phyloP scores from a whole-genome alignment of 1,140 invertebrate species.

The Pectinophora gossypiella region DNA sequence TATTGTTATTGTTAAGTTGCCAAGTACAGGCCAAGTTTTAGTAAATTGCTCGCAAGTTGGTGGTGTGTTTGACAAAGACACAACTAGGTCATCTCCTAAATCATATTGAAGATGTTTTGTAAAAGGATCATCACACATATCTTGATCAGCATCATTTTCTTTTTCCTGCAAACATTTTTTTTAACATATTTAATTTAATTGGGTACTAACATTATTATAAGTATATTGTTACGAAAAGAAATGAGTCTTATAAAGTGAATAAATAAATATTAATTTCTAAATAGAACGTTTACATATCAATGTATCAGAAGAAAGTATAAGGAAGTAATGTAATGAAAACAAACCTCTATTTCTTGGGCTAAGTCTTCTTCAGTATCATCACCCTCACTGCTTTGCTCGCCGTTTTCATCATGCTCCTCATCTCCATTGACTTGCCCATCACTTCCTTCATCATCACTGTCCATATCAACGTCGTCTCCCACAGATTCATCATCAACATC shows the following conservation, averaged over 20 bases:
- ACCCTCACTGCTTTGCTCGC: not conserved
- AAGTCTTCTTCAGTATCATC: not conserved
- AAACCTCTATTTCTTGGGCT: not conserved
- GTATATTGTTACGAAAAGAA: too few species aligned
- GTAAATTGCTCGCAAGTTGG: constrained; percentile 46
- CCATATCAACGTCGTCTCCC: constrained; percentile 9
- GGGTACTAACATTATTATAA: too few species aligned
- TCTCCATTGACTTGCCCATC: not conserved
- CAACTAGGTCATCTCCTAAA: constrained; percentile 76
- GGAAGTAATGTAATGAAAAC: too few species aligned
- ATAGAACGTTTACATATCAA: too few species aligned
- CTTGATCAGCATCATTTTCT: constrained; percentile 36
- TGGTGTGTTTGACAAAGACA: constrained; percentile 71
- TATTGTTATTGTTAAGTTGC: constrained; percentile 77
- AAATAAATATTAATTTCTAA: too few species aligned
- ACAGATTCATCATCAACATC: constrained; percentile 9
- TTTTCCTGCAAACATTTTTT: too few species aligned
- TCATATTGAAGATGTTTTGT: constrained; percentile 79
- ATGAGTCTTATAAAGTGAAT: too few species aligned
- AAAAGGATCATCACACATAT: constrained; percentile 78
- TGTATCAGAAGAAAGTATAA: too few species aligned
- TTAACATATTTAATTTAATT: too few species aligned
- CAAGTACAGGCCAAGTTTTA: constrained; percentile 77
- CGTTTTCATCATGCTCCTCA: not conserved
- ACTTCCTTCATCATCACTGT: constrained; percentile 13